phyloP scores from a whole-genome alignment of 2,888 invertebrate species.

The Synanthedon vespiformis region DNA sequence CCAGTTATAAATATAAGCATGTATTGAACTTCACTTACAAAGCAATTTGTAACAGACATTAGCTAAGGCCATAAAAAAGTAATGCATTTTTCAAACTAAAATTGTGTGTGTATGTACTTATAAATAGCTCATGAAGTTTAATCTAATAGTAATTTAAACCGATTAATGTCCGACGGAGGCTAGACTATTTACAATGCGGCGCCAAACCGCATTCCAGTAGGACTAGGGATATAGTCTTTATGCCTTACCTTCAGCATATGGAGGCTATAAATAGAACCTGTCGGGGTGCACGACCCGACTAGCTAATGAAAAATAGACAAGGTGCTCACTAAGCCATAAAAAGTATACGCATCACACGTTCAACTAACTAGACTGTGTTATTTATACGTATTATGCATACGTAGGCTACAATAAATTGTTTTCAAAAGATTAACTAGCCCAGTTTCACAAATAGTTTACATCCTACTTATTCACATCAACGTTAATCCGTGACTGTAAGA shows the following conservation, averaged over 20 bases:
- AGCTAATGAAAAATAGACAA: constrained; percentile 36
- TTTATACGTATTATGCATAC: background rate
- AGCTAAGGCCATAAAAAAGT: background rate
- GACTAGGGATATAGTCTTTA: constrained; percentile 53
- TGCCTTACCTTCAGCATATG: constrained; percentile 37
- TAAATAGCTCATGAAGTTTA: background rate
- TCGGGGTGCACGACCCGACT: constrained; percentile 32
- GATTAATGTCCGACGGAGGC: constrained; percentile 16
- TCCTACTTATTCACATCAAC: constrained; percentile 47
- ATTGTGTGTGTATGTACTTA: background rate
- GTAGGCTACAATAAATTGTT: background rate
- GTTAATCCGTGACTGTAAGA: constrained; percentile 42
- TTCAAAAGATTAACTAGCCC: constrained; percentile 17
- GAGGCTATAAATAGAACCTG: constrained; percentile 44
- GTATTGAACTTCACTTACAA: background rate
- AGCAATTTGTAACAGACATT: background rate
- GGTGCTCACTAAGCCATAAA: constrained; percentile 10
- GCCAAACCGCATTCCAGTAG: constrained; percentile 61
- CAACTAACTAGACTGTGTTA: background rate
- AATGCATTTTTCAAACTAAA: background rate
- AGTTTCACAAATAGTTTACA: constrained; percentile 54
- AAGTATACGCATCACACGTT: constrained; percentile 10
- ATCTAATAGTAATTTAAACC: constrained; percentile 3
- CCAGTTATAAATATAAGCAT: background rate
- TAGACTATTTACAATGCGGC: constrained; percentile 54